Conservation (phyloP, 2,888 invertebrate genomes). For the Gymnoscelis rufifasciata region DNA sequence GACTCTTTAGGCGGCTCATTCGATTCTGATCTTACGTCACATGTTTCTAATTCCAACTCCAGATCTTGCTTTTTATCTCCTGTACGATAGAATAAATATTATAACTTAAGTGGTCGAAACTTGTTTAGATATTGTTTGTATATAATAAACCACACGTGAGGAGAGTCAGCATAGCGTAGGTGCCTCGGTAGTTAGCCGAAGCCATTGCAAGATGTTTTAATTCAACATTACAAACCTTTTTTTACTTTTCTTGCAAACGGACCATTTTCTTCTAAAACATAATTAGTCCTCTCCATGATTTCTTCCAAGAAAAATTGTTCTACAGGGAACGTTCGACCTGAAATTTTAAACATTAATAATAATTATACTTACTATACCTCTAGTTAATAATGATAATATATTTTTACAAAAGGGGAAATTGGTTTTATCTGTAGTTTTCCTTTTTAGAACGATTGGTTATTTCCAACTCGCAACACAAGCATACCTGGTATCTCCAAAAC, state of each 20-base stretch:
- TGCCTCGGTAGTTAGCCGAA: too few species aligned
- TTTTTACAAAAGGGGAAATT: too few species aligned
- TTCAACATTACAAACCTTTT: slow-evolving; percentile 78
- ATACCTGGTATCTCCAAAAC: slow-evolving; percentile 88
- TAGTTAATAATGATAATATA: too few species aligned
- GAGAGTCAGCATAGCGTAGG: too few species aligned
- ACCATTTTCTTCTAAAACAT: slow-evolving; percentile 71
- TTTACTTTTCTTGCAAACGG: slow-evolving; percentile 82
- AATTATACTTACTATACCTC: too few species aligned
- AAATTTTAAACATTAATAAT: slow-evolving; percentile 28
- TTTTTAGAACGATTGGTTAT: too few species aligned
- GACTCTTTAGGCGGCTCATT: slow-evolving; percentile 79
- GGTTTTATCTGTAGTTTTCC: too few species aligned
- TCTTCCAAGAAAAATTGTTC: slow-evolving; percentile 90
- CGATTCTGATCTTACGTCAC: slow-evolving; percentile 78
- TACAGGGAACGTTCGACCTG: slow-evolving; percentile 89
- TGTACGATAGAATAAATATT: slow-evolving; percentile 24
- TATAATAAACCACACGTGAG: too few species aligned
- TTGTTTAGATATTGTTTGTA: too few species aligned
- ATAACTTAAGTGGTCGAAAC: not conserved
- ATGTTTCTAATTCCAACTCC: slow-evolving; percentile 82
- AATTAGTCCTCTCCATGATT: slow-evolving; percentile 81
- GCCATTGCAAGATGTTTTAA: not conserved
- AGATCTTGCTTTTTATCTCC: slow-evolving; percentile 74
- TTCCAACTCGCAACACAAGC: not conserved